Conservation (phyloP, 2,888 invertebrate genomes). For the Meliscaeva auricollis region DNA sequence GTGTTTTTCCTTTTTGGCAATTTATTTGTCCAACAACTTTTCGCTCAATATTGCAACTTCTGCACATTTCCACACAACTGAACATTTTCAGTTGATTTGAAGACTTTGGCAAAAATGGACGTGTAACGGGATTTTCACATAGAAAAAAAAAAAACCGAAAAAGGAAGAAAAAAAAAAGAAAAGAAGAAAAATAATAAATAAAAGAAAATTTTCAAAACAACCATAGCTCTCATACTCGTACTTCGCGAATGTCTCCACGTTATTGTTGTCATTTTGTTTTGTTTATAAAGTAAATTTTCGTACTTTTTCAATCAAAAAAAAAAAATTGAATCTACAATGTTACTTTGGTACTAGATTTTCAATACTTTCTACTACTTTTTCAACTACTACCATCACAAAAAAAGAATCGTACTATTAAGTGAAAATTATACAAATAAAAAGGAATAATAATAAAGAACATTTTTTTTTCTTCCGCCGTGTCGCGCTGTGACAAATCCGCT, state of each 20-base stretch:
- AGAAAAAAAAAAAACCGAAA: conserved; percentile 35
- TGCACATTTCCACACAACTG: conserved; percentile 62
- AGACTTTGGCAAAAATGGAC: conserved; percentile 73
- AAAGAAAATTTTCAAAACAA: conserved; percentile 43
- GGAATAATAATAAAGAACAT: not conserved
- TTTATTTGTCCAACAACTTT: conserved; percentile 15
- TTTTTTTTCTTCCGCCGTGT: conserved; percentile 54
- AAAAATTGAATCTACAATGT: conserved; percentile 28
- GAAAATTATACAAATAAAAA: conserved; percentile 21
- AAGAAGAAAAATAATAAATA: conserved; percentile 1
- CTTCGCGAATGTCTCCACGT: conserved; percentile 47
- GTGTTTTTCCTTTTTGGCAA: conserved; percentile 59
- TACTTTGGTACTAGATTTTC: conserved; percentile 28
- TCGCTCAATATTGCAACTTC: conserved; percentile 66
- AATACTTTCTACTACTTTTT: conserved; percentile 33
- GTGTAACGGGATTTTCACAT: conserved; percentile 70
- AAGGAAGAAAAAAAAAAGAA: conserved; percentile 23
- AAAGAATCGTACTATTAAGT: conserved; percentile 30
- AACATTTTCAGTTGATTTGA: conserved; percentile 70
- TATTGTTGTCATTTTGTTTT: conserved; percentile 49
- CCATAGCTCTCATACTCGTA: conserved; percentile 1
- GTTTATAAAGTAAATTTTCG: conserved; percentile 42
- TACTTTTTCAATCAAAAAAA: conserved; percentile 33
- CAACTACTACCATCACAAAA: conserved; percentile 22
- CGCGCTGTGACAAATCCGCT: conserved; percentile 69